Percentiles rank a stretch among this genome's conserved stretches.
Evolutionary conservation across 92 coral and sea anemone species (phyloP).

Genomic region (Muricea muricata): DNA sequence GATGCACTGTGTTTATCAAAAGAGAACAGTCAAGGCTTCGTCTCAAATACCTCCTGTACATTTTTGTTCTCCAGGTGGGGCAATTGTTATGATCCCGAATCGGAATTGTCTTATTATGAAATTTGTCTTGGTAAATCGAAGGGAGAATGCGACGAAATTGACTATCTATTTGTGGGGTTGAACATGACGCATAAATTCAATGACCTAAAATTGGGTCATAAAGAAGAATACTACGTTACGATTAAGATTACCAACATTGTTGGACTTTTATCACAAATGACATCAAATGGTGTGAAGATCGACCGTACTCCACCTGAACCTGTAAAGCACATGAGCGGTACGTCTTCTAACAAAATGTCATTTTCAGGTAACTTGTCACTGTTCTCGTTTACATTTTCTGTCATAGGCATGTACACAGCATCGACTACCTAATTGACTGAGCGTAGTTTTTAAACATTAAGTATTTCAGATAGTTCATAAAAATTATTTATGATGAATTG

Average conservation of each 20-base stretch:
- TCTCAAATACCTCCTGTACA: too few relatives aligned
- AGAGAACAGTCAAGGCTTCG: too few relatives aligned
- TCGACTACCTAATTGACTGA: too few relatives aligned
- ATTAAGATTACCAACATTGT: conserved; percentile 74
- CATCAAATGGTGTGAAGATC: conserved; percentile 67
- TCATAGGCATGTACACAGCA: too few relatives aligned
- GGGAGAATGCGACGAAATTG: conserved; percentile 65
- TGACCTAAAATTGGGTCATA: conserved; percentile 66
- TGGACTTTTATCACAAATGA: conserved; percentile 61
- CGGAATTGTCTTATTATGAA: conserved; percentile 76
- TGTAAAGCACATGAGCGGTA: background rate
- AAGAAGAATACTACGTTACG: conserved; percentile 69
- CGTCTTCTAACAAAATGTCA: background rate
- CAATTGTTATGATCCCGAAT: conserved; percentile 77
- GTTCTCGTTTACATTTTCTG: too few relatives aligned
- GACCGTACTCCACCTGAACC: conserved; percentile 69
- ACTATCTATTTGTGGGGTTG: conserved; percentile 61
- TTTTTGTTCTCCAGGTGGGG: conserved; percentile 66
- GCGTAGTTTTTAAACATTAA: too few relatives aligned
- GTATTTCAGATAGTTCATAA: too few relatives aligned
- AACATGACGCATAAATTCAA: conserved; percentile 59
- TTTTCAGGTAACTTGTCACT: background rate
- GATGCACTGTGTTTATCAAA: too few relatives aligned
- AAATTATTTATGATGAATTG: too few relatives aligned
- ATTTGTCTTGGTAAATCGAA: conserved; percentile 69